Base-by-base conservation (phyloP, 1,140 invertebrate species). In the Vanessa atalanta region DNA sequence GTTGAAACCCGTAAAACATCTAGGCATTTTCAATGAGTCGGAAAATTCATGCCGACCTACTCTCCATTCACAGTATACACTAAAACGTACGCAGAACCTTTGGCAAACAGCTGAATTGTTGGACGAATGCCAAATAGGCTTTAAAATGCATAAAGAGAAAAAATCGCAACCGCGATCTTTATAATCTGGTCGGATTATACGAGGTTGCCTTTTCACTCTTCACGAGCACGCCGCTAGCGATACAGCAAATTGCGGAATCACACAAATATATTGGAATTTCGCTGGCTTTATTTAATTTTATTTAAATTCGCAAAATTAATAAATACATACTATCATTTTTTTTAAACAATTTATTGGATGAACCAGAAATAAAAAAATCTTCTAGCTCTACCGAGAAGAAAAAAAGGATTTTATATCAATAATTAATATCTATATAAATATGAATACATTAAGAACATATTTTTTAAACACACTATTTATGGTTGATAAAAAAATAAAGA, bases 101-200 rank as follows among this genome's bases (percentile, higher is more conserved):
- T 57, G 66, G 66, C 65, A 67, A 67, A 67, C 65, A 68, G 26
- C 53, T 68, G 66, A 55, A 57, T 55, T 57, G 51, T 68, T 68
- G 66, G 66, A 43, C 43, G 26, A 26, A 57, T 8, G 66, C 66
- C 66, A 68, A 68, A 68, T 57, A 68, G 66, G 66, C 53, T 68
- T 68, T 68, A 68, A 66, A 68, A 68, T 55, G 51, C 65, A 67
- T 68, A 61, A 61, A 31, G 7, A 37, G 16, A 37, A 37, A 53
- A 57, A 57, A 68, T 50, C 53, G 26, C 50, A 23, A 68, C 66
- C 66, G 31, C 51, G 51, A 43, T 68, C n/a, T 66, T 51, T 68
- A 68, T 68, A 68, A 67, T 55, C 48, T 53, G 23, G 50, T 67
- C 11, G 65, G 65, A 53, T 67, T 67, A 53, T 50, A 53, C 26